Evolutionary conservation across 2,888 invertebrate genomes (phyloP).

Genomic region (Spicauda simplicius): DNA sequence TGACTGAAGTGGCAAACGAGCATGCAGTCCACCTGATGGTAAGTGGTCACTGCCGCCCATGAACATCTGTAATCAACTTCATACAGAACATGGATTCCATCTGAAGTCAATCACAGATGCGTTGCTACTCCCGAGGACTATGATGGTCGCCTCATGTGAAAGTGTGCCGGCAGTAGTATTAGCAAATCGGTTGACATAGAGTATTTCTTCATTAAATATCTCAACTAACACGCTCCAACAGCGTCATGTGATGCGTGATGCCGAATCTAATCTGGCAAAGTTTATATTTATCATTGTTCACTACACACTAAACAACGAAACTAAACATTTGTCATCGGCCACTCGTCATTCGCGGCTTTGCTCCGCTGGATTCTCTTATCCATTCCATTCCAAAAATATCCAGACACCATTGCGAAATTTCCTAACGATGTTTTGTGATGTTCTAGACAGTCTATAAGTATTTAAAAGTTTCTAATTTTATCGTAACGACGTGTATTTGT

Average conservation of each 20-base stretch:
- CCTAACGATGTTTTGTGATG: conserved; percentile 22
- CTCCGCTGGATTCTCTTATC: conserved; percentile 25
- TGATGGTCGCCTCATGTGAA: no score
- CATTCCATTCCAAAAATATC: conserved; percentile 35
- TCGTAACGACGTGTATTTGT: no score
- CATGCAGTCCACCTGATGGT: no score
- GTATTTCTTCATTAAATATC: conserved; percentile 1
- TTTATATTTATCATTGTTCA: conserved; percentile 32
- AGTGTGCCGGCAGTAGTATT: no score
- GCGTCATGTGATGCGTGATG: conserved; percentile 5
- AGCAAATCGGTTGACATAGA: not conserved
- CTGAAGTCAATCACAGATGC: no score
- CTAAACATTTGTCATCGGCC: conserved; percentile 39
- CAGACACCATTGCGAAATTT: conserved; percentile 23
- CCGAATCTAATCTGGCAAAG: conserved; percentile 21
- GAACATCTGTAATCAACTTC: no score
- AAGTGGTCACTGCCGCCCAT: no score
- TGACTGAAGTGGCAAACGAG: no score
- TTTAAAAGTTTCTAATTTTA: conserved; percentile 1
- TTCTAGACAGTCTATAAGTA: not conserved
- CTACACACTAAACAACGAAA: conserved; percentile 24
- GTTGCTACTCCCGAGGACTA: no score
- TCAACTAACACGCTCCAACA: not conserved
- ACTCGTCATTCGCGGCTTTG: conserved; percentile 38
- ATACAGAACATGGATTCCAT: no score